Conservation (phyloP, 2,888 invertebrate genomes). For the Rambutsinella grinnellia region DNA sequence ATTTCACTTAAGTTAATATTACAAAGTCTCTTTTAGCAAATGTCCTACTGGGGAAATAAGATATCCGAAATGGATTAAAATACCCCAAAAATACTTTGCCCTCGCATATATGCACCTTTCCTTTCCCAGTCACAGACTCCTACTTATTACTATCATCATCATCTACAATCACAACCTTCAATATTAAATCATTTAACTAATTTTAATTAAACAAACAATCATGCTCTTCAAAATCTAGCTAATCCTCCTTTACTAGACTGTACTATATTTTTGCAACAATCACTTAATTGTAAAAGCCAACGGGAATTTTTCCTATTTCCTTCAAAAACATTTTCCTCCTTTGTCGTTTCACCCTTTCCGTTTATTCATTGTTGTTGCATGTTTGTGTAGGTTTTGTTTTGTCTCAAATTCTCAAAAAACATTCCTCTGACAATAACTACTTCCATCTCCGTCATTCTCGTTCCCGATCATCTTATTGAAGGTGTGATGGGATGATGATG, state of each 20-base stretch:
- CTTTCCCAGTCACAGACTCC: too few species aligned
- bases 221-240: neutral
- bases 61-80: neutral
- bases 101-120: neutral
- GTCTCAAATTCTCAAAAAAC: too few species aligned
- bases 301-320: neutral
- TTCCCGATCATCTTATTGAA: neutral
- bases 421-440: neutral
- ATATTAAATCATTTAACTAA: neutral
- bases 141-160: neutral
- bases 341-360: neutral
- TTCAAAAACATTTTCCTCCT: neutral
- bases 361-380: neutral
- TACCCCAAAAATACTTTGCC: neutral
- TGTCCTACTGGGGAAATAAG: neutral
- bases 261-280: too few species aligned
- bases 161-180: neutral
- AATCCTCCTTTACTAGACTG: too few species aligned
- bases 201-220: neutral
- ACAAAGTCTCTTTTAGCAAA: too few species aligned
- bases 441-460: neutral
- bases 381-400: neutral
- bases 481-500: conserved; percentile 39
- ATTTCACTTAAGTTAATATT: too few species aligned
- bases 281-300: too few species aligned